Percentiles rank a stretch among this genome's conserved stretches.
phyloP scores from a whole-genome alignment of 2,113 vertebrate species.

The Variabilichromis moorii region DNA sequence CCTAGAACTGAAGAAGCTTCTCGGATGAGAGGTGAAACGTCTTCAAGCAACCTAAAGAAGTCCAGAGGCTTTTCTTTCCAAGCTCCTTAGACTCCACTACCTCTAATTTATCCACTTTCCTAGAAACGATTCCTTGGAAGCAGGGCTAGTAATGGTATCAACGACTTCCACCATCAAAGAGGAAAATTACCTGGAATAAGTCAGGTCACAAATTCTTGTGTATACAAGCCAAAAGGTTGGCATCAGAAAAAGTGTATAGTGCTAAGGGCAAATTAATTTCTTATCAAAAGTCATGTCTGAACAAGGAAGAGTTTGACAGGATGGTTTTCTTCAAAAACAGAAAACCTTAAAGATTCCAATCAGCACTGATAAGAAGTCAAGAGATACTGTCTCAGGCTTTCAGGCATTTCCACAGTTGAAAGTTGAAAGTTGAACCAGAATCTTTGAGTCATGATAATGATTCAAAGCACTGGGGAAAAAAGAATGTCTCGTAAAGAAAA shows the following conservation, averaged over 20 bases:
- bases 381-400: background rate
- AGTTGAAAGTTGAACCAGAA: background rate
- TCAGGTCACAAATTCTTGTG: background rate
- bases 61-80: background rate
- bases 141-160: background rate
- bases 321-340: background rate
- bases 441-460: background rate
- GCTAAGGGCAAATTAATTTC: background rate
- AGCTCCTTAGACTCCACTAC: background rate
- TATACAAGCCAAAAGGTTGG: background rate
- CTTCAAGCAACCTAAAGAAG: background rate
- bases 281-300: background rate
- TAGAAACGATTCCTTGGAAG: background rate
- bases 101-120: background rate
- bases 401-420: background rate
- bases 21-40: background rate
- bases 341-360: background rate
- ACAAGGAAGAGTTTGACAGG: rapidly evolving
- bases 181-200: background rate
- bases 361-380: background rate
- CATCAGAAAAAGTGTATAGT: background rate
- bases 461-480: background rate
- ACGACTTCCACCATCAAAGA: rapidly evolving
- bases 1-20: background rate
- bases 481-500: background rate